Evolutionary conservation across 2,113 vertebrate genomes (phyloP).

Genomic region (Ancistrus triradiatus): DNA sequence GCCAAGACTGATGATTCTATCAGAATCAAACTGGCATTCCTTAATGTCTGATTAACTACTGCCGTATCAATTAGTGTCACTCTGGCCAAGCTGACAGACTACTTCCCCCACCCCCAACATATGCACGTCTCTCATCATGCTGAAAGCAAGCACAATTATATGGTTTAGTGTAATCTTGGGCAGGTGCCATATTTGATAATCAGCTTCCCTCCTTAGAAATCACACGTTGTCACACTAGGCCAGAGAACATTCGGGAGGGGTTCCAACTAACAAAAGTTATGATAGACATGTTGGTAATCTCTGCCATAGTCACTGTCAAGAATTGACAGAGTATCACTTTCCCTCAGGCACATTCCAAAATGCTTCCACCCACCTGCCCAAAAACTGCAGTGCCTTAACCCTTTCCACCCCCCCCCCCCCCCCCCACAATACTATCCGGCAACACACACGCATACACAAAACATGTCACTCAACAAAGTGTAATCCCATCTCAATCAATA

Average conservation of each 20-base stretch:
- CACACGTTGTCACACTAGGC: slow-evolving; percentile 3
- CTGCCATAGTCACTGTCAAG: slow-evolving; percentile 58
- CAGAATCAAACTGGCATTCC: slow-evolving; percentile 46
- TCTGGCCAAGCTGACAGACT: slow-evolving; percentile 31
- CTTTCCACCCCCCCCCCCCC: no score
- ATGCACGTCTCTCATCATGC: background rate
- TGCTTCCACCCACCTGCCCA: slow-evolving; percentile 72
- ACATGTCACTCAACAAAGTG: no score
- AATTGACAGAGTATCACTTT: slow-evolving; percentile 69
- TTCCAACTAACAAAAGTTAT: slow-evolving; percentile 56
- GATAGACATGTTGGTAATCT: slow-evolving; percentile 51
- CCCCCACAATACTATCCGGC: no score
- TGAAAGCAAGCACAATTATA: no score
- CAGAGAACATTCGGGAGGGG: slow-evolving; percentile 50
- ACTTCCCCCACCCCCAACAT: no score
- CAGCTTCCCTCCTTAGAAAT: background rate
- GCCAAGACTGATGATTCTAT: slow-evolving; percentile 42
- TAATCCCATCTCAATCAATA: background rate
- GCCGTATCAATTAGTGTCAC: slow-evolving; percentile 49
- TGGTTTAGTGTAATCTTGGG: background rate
- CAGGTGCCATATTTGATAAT: background rate
- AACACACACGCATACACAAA: no score
- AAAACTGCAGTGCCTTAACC: slow-evolving; percentile 62
- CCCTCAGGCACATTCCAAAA: slow-evolving; percentile 72
- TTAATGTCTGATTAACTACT: slow-evolving; percentile 58